These are phyloP conservation scores for Torymus aiolomorphi DNA, from an alignment of 2,888 invertebrate species.

Conservation along the genomic window DNA sequence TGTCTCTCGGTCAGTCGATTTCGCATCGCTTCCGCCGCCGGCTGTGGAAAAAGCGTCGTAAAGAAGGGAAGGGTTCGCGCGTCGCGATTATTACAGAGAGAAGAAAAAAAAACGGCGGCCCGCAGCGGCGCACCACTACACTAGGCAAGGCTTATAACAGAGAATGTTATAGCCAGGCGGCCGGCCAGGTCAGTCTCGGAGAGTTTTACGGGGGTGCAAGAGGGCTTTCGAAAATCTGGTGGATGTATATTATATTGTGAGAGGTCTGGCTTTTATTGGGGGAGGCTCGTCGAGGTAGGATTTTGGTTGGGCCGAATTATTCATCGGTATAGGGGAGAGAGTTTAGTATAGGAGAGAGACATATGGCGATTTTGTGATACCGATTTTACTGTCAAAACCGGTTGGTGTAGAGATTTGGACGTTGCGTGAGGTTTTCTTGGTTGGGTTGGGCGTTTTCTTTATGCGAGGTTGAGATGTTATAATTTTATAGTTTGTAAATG, in stretches of 20 bases:
- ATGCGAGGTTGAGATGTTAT: too few species aligned
- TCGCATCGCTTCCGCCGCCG: conserved; percentile 1
- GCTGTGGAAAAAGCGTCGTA: conserved; percentile 12
- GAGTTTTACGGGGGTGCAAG: too few species aligned
- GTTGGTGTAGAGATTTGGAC: too few species aligned
- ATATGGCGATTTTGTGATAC: too few species aligned
- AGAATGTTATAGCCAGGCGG: neutral
- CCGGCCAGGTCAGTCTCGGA: neutral
- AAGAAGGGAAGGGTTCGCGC: conserved; percentile 48
- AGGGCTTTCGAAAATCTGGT: too few species aligned
- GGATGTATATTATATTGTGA: too few species aligned
- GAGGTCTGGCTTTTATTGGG: conserved; percentile 27
- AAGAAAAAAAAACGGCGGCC: conserved; percentile 48
- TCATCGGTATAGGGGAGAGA: neutral
- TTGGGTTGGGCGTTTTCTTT: too few species aligned
- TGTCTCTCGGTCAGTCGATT: conserved; percentile 2
- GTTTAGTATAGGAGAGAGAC: too few species aligned
- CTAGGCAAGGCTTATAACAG: conserved; percentile 53
- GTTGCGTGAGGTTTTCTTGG: too few species aligned
- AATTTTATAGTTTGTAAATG: too few species aligned
- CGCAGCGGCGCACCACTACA: conserved; percentile 29
- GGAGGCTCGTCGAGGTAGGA: neutral
- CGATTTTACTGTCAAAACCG: too few species aligned
- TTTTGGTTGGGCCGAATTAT: conserved; percentile 26
- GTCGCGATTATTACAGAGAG: conserved; percentile 45